These are phyloP conservation scores for Yoshiicerus persimilis DNA, from an alignment of 1,140 invertebrate species.

Conservation along the genomic window DNA sequence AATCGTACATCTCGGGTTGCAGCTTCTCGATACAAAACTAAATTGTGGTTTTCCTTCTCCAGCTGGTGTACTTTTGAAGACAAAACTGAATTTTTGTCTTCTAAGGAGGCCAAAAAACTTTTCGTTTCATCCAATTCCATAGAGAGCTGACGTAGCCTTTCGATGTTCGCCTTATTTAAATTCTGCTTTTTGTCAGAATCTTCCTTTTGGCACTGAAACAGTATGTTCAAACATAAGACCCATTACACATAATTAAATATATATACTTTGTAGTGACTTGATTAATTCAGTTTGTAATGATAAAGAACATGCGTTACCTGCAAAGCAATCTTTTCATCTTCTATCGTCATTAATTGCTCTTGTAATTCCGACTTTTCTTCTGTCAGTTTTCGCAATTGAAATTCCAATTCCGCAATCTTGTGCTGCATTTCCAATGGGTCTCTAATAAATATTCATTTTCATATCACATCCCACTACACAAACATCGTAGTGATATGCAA, in stretches of 20 bases:
- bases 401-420: not conserved
- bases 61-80: not conserved
- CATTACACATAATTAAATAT: no score
- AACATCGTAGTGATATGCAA: no score
- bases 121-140: not conserved
- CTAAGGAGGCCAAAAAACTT: not conserved
- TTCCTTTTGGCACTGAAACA: not conserved
- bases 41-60: not conserved
- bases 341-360: not conserved
- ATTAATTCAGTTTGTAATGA: not conserved
- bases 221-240: not conserved
- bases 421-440: not conserved
- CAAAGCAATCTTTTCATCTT: not conserved
- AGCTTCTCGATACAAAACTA: not conserved
- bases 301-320: not conserved
- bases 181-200: not conserved
- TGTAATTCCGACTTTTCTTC: not conserved
- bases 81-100: not conserved
- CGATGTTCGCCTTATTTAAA: not conserved
- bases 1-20: not conserved
- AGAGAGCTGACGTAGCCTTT: not conserved
- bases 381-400: not conserved
- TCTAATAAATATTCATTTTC: not conserved
- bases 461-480: not conserved
- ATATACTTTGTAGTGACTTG: not conserved